These are phyloP conservation scores for Rachycentron canadum DNA, from an alignment of 2,797 vertebrate species.

Conservation along the genomic window DNA sequence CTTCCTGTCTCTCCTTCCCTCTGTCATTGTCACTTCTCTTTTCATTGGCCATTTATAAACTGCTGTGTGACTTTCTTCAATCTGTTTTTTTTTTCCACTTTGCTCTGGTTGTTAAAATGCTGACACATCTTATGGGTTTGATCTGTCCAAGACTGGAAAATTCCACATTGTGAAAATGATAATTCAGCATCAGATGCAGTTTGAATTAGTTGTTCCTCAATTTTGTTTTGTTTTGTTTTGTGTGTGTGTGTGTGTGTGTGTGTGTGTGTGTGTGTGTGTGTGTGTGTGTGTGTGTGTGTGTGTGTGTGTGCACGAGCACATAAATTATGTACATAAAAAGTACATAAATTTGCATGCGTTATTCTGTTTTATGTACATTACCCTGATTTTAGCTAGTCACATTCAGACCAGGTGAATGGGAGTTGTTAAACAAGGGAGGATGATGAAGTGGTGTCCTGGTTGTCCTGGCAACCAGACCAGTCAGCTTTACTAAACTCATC, in stretches of 20 bases:
- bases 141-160: constrained; percentile 1
- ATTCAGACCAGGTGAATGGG: constrained; percentile 37
- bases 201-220: background rate
- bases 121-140: constrained; percentile 5
- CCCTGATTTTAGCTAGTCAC: constrained; percentile 18
- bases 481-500: constrained; percentile 24
- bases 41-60: constrained; percentile 28
- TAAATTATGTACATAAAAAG: constrained; percentile 9
- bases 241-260: too few relatives aligned
- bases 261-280: background rate
- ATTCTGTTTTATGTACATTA: background rate
- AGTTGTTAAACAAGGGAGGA: background rate
- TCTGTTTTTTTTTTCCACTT: background rate
- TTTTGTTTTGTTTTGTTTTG: too few relatives aligned
- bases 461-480: constrained; percentile 56
- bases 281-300: background rate
- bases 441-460: constrained; percentile 25
- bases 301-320: too few relatives aligned
- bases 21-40: constrained; percentile 42
- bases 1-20: background rate
- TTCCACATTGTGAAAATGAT: constrained; percentile 3
- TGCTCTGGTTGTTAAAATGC: constrained; percentile 2
- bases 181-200: constrained; percentile 1
- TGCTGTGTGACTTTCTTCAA: constrained; percentile 23
- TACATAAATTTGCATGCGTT: background rate